Base-by-base conservation (phyloP, 2,113 vertebrate species). In the Myiozetetes cayanensis region DNA sequence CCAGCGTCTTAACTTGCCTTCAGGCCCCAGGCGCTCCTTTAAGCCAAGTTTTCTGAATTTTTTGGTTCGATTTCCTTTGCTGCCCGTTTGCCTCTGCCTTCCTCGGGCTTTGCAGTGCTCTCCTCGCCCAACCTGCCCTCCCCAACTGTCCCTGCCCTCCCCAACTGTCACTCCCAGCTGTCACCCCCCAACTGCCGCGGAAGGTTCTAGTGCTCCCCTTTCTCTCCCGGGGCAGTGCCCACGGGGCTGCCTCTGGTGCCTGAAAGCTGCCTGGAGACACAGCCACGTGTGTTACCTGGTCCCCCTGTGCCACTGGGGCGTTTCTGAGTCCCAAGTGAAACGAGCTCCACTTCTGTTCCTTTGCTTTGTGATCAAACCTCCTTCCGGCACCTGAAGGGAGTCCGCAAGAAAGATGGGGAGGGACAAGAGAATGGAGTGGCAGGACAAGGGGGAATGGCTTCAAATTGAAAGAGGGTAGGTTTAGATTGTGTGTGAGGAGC, bases 241-340 rank as follows among this genome's bases (percentile, higher is more conserved):
- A 18, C 1, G 2, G 53, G 44, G 46, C 70, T 52, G 66, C 55
- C 53, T 65, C 41, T 52, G 66, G 71, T 4, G 4, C 43, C 68
- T 37, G 43, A 49, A 44, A 61, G 18, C 58, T 43, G 14, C 37
- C 19, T 74, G 73, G n/a, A 46, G 53, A 8, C 31, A 6, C 41
- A 27, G 13, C 2, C 22, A 28, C 0, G 0, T 8, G 46, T 53
- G 23, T 35, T 35, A 11, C 0, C 0, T 56, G 21, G 17, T 72
- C 25, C 47, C 47, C 21, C 43, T 65, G 44, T 73, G 35, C 39
- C 28, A 1, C 56, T 33, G 39, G 25, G 5, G 12, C 10, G 9
- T 53, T 21, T 31, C 15, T 17, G 55, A 81, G 27, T 37, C 33
- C 44, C 50, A 30, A 0, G 10, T 21, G 75, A 73, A 87, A 80